Percentiles rank a stretch among this genome's conserved stretches.
Conservation (phyloP, 2,888 invertebrate species). For the Tromatobia lineatoria region DNA sequence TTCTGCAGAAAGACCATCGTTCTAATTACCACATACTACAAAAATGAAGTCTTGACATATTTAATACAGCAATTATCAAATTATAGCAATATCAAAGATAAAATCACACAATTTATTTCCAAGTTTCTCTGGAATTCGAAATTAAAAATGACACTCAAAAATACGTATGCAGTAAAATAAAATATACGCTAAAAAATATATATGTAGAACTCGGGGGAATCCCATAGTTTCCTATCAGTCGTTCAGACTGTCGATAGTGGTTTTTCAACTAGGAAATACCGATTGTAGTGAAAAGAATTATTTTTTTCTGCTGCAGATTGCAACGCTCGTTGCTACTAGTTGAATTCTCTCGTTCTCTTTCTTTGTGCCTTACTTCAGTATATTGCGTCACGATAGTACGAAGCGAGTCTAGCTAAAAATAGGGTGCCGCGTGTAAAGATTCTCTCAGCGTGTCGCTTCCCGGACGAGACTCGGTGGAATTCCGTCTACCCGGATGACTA, state of each 20-base stretch:
- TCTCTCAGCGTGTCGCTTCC: slow-evolving; percentile 39
- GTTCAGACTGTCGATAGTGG: not conserved
- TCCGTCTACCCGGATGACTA: slow-evolving; percentile 44
- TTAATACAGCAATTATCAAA: too few species aligned
- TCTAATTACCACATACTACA: too few species aligned
- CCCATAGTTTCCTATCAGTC: not conserved
- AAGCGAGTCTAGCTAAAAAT: slow-evolving; percentile 60
- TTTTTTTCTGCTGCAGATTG: not conserved
- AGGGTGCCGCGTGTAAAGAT: slow-evolving; percentile 48
- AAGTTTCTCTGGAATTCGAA: not conserved
- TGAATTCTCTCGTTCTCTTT: slow-evolving; percentile 11
- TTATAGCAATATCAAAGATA: not conserved
- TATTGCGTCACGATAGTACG: slow-evolving; percentile 56
- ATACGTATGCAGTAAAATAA: not conserved
- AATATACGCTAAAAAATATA: too few species aligned
- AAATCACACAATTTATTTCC: not conserved
- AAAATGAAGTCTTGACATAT: too few species aligned
- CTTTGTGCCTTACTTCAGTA: slow-evolving; percentile 11
- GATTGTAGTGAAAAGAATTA: not conserved
- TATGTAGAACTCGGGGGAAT: not conserved
- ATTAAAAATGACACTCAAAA: not conserved
- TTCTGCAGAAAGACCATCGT: too few species aligned
- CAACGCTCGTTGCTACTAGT: not conserved
- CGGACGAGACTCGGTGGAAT: slow-evolving; percentile 48
- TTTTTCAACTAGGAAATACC: not conserved